Percentiles rank a stretch among this genome's conserved stretches.
Conservation (phyloP, 2,797 vertebrate species). For the Masticophis lateralis region DNA sequence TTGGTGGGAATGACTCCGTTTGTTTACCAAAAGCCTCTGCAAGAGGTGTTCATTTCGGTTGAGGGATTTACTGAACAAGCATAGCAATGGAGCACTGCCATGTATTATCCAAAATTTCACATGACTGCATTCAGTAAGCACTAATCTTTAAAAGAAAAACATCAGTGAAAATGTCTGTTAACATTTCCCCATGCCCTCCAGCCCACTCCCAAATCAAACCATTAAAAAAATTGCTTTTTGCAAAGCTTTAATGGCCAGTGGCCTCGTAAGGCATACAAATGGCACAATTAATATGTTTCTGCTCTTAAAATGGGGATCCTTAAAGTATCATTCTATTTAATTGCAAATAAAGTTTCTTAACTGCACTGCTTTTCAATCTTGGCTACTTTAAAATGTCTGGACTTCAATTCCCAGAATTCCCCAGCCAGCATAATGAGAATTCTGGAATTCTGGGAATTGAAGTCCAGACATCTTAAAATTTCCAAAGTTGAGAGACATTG, state of each 20-base stretch:
- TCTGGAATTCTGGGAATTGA: background rate
- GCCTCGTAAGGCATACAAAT: constrained; percentile 34
- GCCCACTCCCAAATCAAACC: constrained; percentile 48
- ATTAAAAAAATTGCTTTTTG: constrained; percentile 39
- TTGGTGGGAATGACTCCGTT: constrained; percentile 66
- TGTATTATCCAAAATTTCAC: constrained; percentile 66
- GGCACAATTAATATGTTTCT: constrained; percentile 29
- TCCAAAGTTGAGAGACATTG: background rate
- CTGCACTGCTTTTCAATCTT: background rate
- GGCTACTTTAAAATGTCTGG: background rate
- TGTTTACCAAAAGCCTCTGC: constrained; percentile 64
- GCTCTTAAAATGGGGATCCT: constrained; percentile 26
- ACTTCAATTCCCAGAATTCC: background rate
- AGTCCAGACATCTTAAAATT: background rate
- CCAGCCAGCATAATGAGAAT: background rate
- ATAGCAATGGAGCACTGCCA: constrained; percentile 27
- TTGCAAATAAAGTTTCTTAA: constrained; percentile 19
- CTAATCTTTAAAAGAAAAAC: constrained; percentile 62
- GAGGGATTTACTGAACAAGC: constrained; percentile 57
- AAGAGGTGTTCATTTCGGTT: constrained; percentile 67
- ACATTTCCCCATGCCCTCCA: constrained; percentile 56
- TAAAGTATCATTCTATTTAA: constrained; percentile 39
- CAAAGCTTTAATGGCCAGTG: constrained; percentile 24
- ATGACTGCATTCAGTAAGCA: constrained; percentile 61
- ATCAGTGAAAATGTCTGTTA: constrained; percentile 59